Evolutionary conservation across 2,113 vertebrate species (phyloP).

Genomic region (Oryzias woworae): DNA sequence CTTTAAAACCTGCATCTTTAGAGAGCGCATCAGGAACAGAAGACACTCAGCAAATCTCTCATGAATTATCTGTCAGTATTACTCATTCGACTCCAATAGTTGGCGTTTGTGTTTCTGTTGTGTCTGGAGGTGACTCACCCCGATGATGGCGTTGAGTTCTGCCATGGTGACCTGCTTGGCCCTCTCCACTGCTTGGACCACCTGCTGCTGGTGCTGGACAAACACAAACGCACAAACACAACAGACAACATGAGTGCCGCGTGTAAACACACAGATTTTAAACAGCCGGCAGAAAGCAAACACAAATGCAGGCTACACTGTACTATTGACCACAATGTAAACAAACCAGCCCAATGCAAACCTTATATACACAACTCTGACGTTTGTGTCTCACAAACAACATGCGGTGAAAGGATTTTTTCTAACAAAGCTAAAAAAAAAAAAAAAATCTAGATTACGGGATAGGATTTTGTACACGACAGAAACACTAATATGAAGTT

Average conservation of each 20-base stretch:
- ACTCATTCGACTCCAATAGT: neutral
- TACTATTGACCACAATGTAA: neutral
- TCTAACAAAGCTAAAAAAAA: constrained; percentile 23
- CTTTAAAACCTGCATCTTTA: too few species aligned
- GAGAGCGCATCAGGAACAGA: too few species aligned
- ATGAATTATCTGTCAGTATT: too few species aligned
- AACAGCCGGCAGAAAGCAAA: neutral
- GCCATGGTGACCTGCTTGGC: constrained; percentile 94
- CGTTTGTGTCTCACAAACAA: neutral
- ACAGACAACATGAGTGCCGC: neutral
- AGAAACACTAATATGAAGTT: neutral
- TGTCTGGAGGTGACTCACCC: constrained; percentile 82
- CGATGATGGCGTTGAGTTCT: constrained; percentile 90
- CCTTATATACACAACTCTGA: neutral
- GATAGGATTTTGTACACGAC: constrained; percentile 4
- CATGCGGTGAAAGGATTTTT: too few species aligned
- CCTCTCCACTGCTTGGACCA: constrained; percentile 90
- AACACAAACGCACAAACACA: constrained; percentile 20
- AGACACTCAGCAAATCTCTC: too few species aligned
- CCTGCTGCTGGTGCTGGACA: constrained; percentile 91
- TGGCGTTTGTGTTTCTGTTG: constrained; percentile 10
- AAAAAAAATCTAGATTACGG: constrained; percentile 18
- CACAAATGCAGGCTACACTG: neutral
- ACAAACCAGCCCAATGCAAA: neutral
- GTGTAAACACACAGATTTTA: neutral